Evolutionary conservation across 2,888 invertebrate species (phyloP), one percentile per base, ranked within the genome.

Genomic region (Drosophila formosana): DNA sequence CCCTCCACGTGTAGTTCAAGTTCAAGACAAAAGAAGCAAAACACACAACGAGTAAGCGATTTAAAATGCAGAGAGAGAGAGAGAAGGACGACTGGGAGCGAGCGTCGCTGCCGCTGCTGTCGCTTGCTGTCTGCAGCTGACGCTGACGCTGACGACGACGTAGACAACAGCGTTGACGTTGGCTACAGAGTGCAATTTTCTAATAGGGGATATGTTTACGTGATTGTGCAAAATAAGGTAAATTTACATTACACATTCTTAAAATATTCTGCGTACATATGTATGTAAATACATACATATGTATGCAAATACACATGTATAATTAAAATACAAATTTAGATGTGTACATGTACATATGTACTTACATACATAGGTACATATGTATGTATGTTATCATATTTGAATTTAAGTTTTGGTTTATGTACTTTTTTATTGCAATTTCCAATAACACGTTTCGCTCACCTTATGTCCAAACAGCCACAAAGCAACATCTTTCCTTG

Each of bases 1-100:
- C 83, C 92, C 92, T 89, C 92, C 92, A 92, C 92, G 92, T 92
- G 92, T 91, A 91, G 92, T 91, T 91, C 92, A 92, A 91, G 92
- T 92, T 92, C 91, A 92, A 84, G 89, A 80, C 66, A 87, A 81
- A 82, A 71, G 71, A 69, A 88, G 53, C 73, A 73, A 67, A 52
- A 58, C 66, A 39, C 62, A 66, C 64, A 25, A 53, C 71, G 74
- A 70, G 45, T 9, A 25, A 25, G 47, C 56, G 58, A 68, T 58
- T 66, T 67, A 66, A 69, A 73, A 45, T 45, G 50, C 43, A 56
- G 71, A 57, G 61, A 69, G 85, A 68, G 32, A 60, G 78, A 68
- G 71, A 55, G 64, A 56, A 55, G 39, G 30, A 23, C 56, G 56
- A 34, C 13, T 25, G 39, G n/a, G 11, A 43, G 47, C 67, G 41